phyloP scores from a whole-genome alignment of 1,140 invertebrate genomes.

The Papilio polyxenes region DNA sequence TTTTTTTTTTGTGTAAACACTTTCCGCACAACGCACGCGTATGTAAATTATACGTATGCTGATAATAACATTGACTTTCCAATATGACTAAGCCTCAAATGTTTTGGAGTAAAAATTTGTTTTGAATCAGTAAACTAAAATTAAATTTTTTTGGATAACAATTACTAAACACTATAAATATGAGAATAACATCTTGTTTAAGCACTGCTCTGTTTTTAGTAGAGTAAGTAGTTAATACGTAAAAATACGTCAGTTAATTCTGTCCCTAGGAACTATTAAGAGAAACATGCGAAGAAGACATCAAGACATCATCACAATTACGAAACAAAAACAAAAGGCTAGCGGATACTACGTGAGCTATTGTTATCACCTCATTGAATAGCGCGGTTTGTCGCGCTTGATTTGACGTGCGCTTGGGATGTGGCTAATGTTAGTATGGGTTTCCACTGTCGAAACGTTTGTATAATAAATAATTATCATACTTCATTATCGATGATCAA shows the following conservation, averaged over 20 bases:
- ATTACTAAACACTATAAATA: no score
- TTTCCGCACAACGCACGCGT: constrained; percentile 26
- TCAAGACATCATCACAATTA: constrained; percentile 50
- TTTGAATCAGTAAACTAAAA: no score
- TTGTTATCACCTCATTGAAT: constrained; percentile 45
- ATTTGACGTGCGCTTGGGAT: constrained; percentile 34
- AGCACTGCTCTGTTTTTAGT: neutral
- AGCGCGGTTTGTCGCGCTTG: constrained; percentile 35
- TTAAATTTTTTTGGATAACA: no score
- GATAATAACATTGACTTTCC: constrained; percentile 27
- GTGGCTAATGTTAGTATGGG: neutral
- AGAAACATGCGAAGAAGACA: constrained; percentile 42
- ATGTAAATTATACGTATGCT: constrained; percentile 26
- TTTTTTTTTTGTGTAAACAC: constrained; percentile 39
- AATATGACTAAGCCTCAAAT: neutral
- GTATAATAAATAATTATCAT: no score
- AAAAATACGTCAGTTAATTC: constrained; percentile 3
- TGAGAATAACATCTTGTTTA: no score
- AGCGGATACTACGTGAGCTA: constrained; percentile 38
- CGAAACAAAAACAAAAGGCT: constrained; percentile 47
- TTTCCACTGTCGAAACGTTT: no score
- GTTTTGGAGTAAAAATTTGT: no score
- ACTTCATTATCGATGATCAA: no score
- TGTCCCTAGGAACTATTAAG: constrained; percentile 26
- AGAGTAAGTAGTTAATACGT: neutral